Evolutionary conservation across 2,797 vertebrate genomes (phyloP).

Genomic region (Pangasius macronema): DNA sequence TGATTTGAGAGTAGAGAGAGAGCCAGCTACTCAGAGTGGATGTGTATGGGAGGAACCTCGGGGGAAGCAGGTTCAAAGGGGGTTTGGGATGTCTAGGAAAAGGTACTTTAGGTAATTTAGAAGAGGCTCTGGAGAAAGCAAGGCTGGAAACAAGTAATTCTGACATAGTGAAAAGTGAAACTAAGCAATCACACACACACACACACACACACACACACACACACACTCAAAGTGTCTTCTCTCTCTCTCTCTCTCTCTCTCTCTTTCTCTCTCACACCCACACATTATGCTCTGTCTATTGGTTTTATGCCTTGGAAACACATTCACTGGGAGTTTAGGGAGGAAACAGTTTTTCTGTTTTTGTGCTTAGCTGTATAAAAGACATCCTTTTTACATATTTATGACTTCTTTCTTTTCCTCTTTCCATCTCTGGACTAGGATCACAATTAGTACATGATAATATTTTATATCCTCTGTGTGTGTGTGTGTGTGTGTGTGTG

Average conservation of each 20-base stretch:
- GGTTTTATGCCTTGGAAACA: conserved; percentile 34
- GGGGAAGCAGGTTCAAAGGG: conserved; percentile 59
- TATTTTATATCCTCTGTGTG: not conserved
- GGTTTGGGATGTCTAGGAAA: conserved; percentile 46
- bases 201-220: not conserved
- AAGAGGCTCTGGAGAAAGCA: conserved; percentile 40
- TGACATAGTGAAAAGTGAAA: conserved; percentile 47
- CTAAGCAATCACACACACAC: conserved; percentile 14
- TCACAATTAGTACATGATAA: conserved; percentile 8
- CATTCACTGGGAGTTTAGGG: conserved; percentile 5
- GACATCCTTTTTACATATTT: conserved; percentile 33
- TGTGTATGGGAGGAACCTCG: conserved; percentile 49
- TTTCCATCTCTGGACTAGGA: not conserved
- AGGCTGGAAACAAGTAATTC: conserved; percentile 42
- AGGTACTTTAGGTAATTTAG: conserved; percentile 40
- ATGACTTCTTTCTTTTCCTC: conserved; percentile 10
- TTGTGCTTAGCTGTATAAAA: conserved; percentile 26
- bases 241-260: conserved; percentile 2
- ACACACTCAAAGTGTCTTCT: not conserved
- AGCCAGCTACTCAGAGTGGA: conserved; percentile 45
- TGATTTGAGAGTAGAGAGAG: conserved; percentile 5
- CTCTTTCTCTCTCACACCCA: not conserved
- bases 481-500: conserved; percentile 3
- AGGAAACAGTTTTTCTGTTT: conserved; percentile 34
- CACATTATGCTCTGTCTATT: conserved; percentile 32